Evolutionary conservation across 2,888 invertebrate species (phyloP), one percentile per base, ranked within the genome.

Genomic region (Drosophila prolongata): DNA sequence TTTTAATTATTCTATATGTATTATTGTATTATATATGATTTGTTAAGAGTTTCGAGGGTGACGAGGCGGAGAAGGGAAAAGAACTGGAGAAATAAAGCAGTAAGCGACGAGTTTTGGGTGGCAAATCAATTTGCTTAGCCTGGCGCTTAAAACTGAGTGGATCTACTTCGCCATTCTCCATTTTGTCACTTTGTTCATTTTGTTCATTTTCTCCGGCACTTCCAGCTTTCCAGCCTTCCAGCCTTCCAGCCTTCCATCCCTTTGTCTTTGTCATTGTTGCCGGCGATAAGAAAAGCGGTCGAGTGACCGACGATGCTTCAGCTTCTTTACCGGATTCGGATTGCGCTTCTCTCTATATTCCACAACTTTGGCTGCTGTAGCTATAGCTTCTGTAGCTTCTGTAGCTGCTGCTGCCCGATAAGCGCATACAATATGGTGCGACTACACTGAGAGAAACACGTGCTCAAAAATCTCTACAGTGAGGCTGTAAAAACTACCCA

Each of bases 71-170:
- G 24, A 24, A 3, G 24, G 24, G 24, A 24, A 24, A 24, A 24
- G 3, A 24, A 24, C 24, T 24, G 0, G 4, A 24, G 8, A 30
- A 30, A 30, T 8, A 30, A 8, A 30, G 8, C 30, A 30, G 30
- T 30, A 30, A 30, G 8, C 8, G 8, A 2, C 30, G 6, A 30
- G 2, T 30, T 69, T 49, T 57, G 59, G 70, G 47, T 74, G 79
- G 68, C 73, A 80, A 80, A 80, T 78, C 79, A 78, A 84, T 84
- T 80, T 80, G 79, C 81, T 74, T 67, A 57, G 57, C 67, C 37
- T 47, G 40, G 35, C 52, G 44, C 37, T 59, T 44, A 11, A 19
- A 58, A 37, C 27, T 60, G 43, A 14, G 44, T 14, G 19, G 14
- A 16, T 10, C 47, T 24, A 10, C 11, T 34, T 27, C 27, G n/a